Conservation (phyloP, 2,888 invertebrate genomes). For the Acheta domesticus region DNA sequence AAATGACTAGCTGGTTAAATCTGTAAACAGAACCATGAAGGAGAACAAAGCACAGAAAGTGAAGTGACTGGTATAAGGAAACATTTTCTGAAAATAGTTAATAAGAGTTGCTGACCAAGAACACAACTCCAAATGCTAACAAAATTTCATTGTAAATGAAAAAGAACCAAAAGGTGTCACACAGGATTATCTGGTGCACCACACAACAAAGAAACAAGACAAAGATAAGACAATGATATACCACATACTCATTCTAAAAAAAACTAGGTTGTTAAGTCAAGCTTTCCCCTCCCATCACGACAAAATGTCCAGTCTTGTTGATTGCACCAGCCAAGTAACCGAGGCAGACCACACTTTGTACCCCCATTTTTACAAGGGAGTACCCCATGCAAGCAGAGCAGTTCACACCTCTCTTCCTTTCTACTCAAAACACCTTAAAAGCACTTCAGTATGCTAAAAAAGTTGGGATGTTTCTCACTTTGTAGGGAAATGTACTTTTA, state of each 20-base stretch:
- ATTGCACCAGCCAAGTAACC: slow-evolving; percentile 20
- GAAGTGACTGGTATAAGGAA: background rate
- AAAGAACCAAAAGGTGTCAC: background rate
- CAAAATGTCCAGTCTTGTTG: slow-evolving; percentile 8
- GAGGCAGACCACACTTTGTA: background rate
- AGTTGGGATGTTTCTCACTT: slow-evolving; percentile 9
- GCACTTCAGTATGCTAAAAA: slow-evolving; percentile 1
- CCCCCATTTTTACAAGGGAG: background rate
- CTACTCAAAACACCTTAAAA: slow-evolving; percentile 18
- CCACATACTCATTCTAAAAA: background rate
- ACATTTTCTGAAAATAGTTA: background rate
- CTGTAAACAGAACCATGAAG: slow-evolving; percentile 2
- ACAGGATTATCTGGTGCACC: background rate
- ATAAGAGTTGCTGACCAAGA: background rate
- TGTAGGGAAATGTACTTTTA: slow-evolving; percentile 8
- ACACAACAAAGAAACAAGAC: background rate
- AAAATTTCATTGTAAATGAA: background rate
- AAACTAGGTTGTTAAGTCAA: slow-evolving; percentile 18
- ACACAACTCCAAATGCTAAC: background rate
- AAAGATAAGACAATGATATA: background rate
- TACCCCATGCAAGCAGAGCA: background rate
- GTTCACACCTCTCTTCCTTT: background rate
- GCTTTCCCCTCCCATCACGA: slow-evolving; percentile 20
- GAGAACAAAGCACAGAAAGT: background rate
- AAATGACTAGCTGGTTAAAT: slow-evolving; percentile 18